A percentile compares a stretch with the other conserved stretches of the same genome.
Conservation (phyloP, 1,140 invertebrate genomes). For the Papilio dardanus region DNA sequence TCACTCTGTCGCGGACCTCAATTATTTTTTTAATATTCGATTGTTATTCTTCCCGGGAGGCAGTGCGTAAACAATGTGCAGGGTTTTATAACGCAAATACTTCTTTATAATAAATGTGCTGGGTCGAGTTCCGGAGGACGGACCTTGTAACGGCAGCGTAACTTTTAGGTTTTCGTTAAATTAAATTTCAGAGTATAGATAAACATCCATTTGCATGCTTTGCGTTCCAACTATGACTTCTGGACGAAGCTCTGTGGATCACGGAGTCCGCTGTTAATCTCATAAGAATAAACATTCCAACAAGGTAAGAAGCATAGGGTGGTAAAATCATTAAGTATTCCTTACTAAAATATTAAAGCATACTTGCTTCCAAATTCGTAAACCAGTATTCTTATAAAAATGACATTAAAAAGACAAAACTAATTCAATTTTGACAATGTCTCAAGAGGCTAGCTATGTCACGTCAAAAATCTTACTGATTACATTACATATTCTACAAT, state of each 20-base stretch:
- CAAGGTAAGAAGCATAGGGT: too few species aligned
- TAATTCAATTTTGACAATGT: not conserved
- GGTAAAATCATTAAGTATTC: too few species aligned
- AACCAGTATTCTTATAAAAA: not conserved
- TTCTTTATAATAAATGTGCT: constrained; percentile 52
- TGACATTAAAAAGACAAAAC: not conserved
- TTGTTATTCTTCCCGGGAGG: constrained; percentile 24
- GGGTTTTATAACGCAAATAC: constrained; percentile 30
- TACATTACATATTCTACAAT: too few species aligned
- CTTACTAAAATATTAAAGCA: not conserved
- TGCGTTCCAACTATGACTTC: constrained; percentile 2
- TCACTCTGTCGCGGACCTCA: constrained; percentile 1
- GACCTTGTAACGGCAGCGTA: constrained; percentile 29
- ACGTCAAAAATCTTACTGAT: too few species aligned
- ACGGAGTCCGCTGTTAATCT: too few species aligned
- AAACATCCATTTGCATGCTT: not conserved
- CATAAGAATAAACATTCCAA: too few species aligned
- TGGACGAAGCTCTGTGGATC: too few species aligned
- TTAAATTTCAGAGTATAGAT: constrained; percentile 38
- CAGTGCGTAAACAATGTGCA: constrained; percentile 29
- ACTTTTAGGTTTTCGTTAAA: constrained; percentile 48
- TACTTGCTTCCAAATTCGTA: not conserved
- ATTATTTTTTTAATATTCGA: constrained; percentile 27
- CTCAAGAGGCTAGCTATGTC: too few species aligned
- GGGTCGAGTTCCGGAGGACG: constrained; percentile 41